Evolutionary conservation across 2,797 vertebrate genomes (phyloP).

Genomic region (Eleutherodactylus coqui): DNA sequence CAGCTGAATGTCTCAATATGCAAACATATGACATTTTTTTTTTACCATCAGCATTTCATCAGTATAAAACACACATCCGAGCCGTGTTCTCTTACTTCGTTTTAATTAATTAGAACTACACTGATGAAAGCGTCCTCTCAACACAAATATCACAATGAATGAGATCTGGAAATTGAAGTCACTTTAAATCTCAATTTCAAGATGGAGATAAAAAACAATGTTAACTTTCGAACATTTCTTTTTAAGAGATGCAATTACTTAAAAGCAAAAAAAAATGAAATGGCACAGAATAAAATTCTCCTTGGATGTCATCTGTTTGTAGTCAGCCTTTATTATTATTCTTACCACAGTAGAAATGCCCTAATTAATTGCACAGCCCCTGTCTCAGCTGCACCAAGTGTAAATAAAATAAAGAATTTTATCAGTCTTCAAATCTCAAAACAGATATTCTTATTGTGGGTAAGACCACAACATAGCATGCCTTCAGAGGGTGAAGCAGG

Average conservation of each 20-base stretch:
- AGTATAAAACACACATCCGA: constrained; percentile 89
- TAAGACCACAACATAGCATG: constrained; percentile 35
- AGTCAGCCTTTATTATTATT: constrained; percentile 80
- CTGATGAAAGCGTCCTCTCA: constrained; percentile 79
- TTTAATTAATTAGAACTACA: constrained; percentile 80
- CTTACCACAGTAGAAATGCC: constrained; percentile 82
- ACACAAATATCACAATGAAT: constrained; percentile 77
- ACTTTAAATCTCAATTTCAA: constrained; percentile 73
- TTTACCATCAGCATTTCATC: constrained; percentile 85
- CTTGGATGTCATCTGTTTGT: constrained; percentile 81
- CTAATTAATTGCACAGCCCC: constrained; percentile 81
- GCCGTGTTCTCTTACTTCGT: constrained; percentile 80
- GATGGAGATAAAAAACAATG: constrained; percentile 74
- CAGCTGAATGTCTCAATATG: constrained; percentile 79
- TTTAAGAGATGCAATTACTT: constrained; percentile 77
- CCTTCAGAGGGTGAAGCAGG: constrained; percentile 20
- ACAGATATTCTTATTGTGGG: constrained; percentile 63
- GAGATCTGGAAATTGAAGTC: constrained; percentile 78
- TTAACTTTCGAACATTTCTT: constrained; percentile 73
- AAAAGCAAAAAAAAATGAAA: constrained; percentile 73
- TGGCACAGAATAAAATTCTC: constrained; percentile 79
- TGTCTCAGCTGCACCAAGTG: constrained; percentile 77
- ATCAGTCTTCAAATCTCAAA: constrained; percentile 71
- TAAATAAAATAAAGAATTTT: constrained; percentile 75
- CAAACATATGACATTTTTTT: constrained; percentile 86